Evolutionary conservation across 2,888 invertebrate species (phyloP).

Genomic region (Nomada flava): DNA sequence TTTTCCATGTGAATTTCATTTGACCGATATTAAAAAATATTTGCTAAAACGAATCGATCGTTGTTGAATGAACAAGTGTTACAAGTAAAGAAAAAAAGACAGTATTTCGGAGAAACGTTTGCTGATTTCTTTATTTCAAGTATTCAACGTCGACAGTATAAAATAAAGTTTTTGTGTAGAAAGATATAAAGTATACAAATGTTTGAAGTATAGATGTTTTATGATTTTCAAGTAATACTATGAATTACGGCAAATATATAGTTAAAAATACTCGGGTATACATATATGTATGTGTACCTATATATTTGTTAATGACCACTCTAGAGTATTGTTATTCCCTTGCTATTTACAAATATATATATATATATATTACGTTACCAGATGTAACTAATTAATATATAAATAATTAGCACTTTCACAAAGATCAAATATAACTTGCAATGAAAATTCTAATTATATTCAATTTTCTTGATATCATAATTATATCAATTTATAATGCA

Average conservation of each 20-base stretch:
- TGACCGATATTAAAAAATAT: neutral
- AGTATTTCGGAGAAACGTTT: neutral
- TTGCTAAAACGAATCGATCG: too few relatives aligned
- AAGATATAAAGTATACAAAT: constrained; percentile 22
- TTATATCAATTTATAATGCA: constrained; percentile 20
- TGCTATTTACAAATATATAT: constrained; percentile 55
- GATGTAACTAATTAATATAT: constrained; percentile 23
- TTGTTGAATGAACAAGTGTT: neutral
- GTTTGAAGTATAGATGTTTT: constrained; percentile 2
- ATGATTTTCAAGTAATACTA: constrained; percentile 13
- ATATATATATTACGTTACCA: neutral
- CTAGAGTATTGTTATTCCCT: constrained; percentile 7
- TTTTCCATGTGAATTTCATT: neutral
- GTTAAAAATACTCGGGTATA: constrained; percentile 40
- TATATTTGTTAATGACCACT: constrained; percentile 41
- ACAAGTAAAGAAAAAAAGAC: neutral
- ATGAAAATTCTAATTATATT: neutral
- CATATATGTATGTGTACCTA: constrained; percentile 49
- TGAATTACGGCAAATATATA: constrained; percentile 23
- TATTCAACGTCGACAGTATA: neutral
- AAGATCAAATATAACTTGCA: neutral
- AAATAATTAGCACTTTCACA: constrained; percentile 4
- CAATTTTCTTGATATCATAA: neutral
- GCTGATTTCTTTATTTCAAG: constrained; percentile 33
- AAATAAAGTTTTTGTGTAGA: constrained; percentile 15